Percentiles rank a stretch among this genome's conserved stretches.
Conservation (phyloP, 2,113 vertebrate genomes). For the Cryptomyrus ogoouensis region DNA sequence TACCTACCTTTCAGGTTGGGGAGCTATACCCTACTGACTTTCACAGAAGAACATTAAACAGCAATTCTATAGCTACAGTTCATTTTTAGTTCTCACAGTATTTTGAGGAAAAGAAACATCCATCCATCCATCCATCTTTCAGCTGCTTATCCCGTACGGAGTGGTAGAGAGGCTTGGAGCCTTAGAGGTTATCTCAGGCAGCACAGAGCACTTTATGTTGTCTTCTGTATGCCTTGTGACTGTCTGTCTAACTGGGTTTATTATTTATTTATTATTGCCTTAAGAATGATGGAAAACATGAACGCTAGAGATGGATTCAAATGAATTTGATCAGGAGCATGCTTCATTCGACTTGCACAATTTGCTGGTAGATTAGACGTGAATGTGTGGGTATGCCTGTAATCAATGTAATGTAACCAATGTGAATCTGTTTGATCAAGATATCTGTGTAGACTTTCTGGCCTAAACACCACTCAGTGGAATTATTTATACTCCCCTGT, state of each 20-base stretch:
- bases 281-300: background rate
- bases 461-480: background rate
- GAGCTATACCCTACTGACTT: background rate
- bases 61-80: constrained; percentile 20
- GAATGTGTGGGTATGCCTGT: background rate
- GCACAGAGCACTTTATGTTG: constrained; percentile 7
- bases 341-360: background rate
- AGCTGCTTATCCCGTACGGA: constrained; percentile 1
- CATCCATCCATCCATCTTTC: background rate
- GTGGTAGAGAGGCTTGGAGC: constrained; percentile 29
- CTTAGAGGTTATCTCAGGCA: constrained; percentile 23
- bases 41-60: constrained; percentile 34
- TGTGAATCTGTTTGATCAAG: background rate
- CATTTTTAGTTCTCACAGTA: constrained; percentile 22
- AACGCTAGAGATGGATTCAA: background rate
- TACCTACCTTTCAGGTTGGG: background rate
- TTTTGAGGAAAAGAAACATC: constrained; percentile 31
- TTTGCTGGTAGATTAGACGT: background rate
- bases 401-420: background rate
- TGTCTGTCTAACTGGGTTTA: background rate
- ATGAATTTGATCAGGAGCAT: constrained; percentile 10
- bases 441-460: background rate
- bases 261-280: background rate
- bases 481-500: background rate
- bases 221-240: constrained; percentile 26